phyloP scores from a whole-genome alignment of 2,113 vertebrate genomes.

The Condylura cristata region DNA sequence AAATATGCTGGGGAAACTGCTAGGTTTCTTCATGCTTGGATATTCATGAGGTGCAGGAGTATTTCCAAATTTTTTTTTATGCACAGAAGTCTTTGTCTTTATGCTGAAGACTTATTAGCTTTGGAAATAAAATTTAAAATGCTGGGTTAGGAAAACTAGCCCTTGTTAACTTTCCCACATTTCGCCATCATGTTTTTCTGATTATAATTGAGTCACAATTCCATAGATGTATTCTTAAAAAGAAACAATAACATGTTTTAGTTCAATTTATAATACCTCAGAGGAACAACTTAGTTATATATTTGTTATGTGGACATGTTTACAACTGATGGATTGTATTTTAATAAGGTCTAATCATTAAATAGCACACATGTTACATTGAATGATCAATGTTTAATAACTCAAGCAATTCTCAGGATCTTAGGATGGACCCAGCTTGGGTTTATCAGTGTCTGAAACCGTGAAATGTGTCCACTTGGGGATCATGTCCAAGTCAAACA shows the following conservation, averaged over 20 bases:
- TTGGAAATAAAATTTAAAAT: background rate
- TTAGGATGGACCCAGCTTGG: background rate
- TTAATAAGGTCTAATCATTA: background rate
- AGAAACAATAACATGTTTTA: background rate
- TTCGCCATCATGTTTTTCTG: background rate
- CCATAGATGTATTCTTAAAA: background rate
- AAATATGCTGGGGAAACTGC: background rate
- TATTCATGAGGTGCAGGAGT: background rate
- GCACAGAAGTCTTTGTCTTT: slow-evolving; percentile 14
- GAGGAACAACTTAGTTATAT: background rate
- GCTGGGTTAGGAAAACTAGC: background rate
- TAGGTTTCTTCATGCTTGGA: background rate
- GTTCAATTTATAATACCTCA: background rate
- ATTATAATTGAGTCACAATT: background rate
- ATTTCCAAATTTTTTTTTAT: background rate
- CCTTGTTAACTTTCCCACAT: background rate
- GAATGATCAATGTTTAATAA: slow-evolving; percentile 4
- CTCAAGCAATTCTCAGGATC: background rate
- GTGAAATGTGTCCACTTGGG: slow-evolving; percentile 59
- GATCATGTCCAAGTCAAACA: slow-evolving; percentile 53
- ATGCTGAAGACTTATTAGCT: background rate
- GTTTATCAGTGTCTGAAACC: slow-evolving; percentile 58
- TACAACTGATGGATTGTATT: background rate
- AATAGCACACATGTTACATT: background rate
- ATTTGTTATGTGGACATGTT: background rate